Evolutionary conservation across 2,113 vertebrate genomes (phyloP).

Genomic region (Anarhynchus alexandrinus): DNA sequence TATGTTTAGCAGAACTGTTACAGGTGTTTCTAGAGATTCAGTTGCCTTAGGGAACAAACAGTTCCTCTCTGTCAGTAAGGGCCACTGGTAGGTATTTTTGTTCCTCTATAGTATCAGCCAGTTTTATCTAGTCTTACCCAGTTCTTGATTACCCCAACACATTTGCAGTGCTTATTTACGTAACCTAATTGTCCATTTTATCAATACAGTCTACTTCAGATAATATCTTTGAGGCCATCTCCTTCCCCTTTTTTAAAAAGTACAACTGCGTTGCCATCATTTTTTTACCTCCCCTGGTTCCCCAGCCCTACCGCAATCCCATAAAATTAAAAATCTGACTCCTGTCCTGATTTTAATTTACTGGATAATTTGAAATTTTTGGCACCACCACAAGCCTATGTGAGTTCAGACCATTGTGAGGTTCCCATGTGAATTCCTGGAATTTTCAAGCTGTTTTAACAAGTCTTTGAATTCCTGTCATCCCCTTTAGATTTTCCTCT

Average conservation of each 20-base stretch:
- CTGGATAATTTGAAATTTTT: constrained; percentile 8
- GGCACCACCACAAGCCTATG: background rate
- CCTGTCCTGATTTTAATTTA: constrained; percentile 33
- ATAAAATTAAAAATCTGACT: background rate
- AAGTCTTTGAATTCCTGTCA: constrained; percentile 12
- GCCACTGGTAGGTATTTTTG: background rate
- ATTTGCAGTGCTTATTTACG: background rate
- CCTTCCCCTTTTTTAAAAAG: background rate
- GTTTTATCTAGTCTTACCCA: background rate
- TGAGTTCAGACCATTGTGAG: background rate
- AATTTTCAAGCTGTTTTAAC: constrained; percentile 15
- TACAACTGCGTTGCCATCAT: background rate
- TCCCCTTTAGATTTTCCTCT: background rate
- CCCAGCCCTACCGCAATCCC: background rate
- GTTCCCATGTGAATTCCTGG: constrained; percentile 20
- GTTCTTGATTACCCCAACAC: background rate
- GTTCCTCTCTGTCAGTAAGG: background rate
- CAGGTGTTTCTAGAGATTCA: constrained; percentile 18
- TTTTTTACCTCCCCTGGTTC: background rate
- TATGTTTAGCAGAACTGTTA: background rate
- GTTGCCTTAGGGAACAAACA: background rate
- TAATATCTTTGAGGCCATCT: background rate
- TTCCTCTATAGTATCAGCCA: background rate
- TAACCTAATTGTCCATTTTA: background rate
- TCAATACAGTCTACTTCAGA: background rate